Conservation (phyloP, 1,140 invertebrate genomes). For the Drosophila sp. region DNA sequence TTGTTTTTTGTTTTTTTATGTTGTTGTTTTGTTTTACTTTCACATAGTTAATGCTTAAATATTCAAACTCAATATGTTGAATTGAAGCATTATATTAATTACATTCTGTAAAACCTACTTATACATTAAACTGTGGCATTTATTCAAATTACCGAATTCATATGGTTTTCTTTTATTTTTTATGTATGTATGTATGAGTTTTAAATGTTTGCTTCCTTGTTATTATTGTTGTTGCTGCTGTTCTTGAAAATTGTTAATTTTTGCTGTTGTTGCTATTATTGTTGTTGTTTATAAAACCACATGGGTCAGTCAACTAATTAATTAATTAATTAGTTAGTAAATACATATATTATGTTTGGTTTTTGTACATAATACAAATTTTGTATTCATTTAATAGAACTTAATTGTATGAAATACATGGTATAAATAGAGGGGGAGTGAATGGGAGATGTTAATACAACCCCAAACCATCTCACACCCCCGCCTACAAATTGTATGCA, state of each 20-base stretch:
- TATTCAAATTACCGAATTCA: conserved; percentile 54
- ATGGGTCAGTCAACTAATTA: conserved; percentile 32
- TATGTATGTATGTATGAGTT: conserved; percentile 28
- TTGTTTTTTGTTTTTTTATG: conserved; percentile 26
- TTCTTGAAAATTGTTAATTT: conserved; percentile 10
- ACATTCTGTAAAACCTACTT: conserved; percentile 79
- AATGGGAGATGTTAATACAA: too few relatives aligned
- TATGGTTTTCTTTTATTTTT: conserved; percentile 26
- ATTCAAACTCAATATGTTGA: conserved; percentile 46
- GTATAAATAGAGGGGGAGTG: conserved; percentile 48
- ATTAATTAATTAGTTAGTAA: conserved; percentile 23
- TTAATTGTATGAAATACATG: conserved; percentile 73
- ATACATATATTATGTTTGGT: conserved; percentile 36
- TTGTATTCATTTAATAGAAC: conserved; percentile 61
- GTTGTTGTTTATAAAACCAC: conserved; percentile 53
- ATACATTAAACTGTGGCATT: conserved; percentile 73
- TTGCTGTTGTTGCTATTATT: conserved; percentile 23
- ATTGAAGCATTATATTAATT: conserved; percentile 63
- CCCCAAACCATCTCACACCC: neutral
- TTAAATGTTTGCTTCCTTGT: conserved; percentile 23
- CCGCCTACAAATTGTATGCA: conserved; percentile 48
- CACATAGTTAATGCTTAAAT: conserved; percentile 56
- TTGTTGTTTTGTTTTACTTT: conserved; percentile 34
- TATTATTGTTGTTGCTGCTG: conserved; percentile 17
- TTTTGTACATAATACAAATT: conserved; percentile 78